Conservation (phyloP, 2,113 vertebrate species). For the Tachuris rubrigastra region DNA sequence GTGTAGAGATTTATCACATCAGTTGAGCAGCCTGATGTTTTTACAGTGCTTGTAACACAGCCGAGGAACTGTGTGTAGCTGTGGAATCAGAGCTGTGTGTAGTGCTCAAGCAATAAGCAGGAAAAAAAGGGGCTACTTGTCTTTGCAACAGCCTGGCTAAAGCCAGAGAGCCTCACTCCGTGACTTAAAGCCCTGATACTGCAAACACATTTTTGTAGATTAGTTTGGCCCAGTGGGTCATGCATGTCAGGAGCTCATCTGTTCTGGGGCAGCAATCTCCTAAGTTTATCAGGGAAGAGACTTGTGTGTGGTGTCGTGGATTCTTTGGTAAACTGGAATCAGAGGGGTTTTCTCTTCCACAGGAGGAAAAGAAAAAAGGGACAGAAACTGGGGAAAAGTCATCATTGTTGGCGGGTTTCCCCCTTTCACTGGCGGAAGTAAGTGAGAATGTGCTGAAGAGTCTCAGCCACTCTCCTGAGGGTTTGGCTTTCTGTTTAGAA, state of each 20-base stretch:
- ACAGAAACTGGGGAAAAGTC: neutral
- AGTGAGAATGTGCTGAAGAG: neutral
- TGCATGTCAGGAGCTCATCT: rapidly evolving
- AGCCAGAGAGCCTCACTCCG: neutral
- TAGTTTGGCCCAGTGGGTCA: neutral
- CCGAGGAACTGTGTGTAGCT: neutral
- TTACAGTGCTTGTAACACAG: neutral
- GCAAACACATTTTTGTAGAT: neutral
- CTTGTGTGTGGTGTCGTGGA: neutral
- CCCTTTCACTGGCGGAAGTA: neutral
- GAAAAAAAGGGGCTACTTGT: neutral
- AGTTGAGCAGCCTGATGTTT: conserved; percentile 27
- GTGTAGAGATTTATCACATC: neutral
- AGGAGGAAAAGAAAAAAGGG: neutral
- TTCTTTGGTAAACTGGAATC: neutral
- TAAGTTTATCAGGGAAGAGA: neutral
- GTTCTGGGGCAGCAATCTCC: neutral
- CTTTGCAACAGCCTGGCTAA: neutral
- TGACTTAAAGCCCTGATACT: neutral
- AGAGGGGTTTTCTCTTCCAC: neutral
- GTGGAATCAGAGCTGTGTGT: neutral
- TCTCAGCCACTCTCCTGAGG: neutral
- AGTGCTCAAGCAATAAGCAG: neutral
- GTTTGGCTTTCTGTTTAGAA: neutral
- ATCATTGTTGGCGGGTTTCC: rapidly evolving